Percentiles rank a stretch among this genome's conserved stretches.
phyloP scores from a whole-genome alignment of 2,113 vertebrate species.

The Pelmatolapia mariae region DNA sequence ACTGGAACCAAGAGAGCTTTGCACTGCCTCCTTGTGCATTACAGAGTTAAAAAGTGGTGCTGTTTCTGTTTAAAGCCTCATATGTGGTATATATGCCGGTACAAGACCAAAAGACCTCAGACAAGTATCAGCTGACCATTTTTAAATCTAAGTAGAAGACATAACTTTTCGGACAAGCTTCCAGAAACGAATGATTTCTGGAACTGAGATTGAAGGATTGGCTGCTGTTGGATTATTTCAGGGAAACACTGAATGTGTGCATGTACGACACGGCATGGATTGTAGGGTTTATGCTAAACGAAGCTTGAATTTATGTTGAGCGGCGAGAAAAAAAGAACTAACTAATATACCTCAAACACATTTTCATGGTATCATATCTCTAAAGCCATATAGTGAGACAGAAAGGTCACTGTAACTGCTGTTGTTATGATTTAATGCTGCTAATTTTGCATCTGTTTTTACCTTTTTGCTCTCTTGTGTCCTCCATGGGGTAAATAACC shows the following conservation, averaged over 20 bases:
- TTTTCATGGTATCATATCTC: neutral
- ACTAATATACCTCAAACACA: neutral
- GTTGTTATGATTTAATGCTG: neutral
- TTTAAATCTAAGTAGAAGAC: neutral
- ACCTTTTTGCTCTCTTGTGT: constrained; percentile 75
- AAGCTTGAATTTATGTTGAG: neutral
- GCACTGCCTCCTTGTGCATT: neutral
- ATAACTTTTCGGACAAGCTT: neutral
- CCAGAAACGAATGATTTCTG: neutral
- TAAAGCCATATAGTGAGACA: neutral
- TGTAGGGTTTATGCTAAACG: neutral
- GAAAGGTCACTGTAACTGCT: neutral
- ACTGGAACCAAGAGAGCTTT: neutral
- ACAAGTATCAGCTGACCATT: neutral
- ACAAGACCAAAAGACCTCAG: neutral
- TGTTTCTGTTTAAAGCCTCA: neutral
- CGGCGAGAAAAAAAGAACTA: neutral
- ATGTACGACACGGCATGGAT: neutral
- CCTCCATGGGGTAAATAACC: constrained; percentile 90
- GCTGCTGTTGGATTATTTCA: neutral
- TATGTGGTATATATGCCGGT: neutral
- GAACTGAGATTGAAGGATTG: neutral
- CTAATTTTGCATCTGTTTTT: neutral
- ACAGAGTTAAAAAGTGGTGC: neutral
- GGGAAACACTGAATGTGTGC: neutral